Conservation (phyloP, 1,140 invertebrate species). For the Hycleus phaleratus region DNA sequence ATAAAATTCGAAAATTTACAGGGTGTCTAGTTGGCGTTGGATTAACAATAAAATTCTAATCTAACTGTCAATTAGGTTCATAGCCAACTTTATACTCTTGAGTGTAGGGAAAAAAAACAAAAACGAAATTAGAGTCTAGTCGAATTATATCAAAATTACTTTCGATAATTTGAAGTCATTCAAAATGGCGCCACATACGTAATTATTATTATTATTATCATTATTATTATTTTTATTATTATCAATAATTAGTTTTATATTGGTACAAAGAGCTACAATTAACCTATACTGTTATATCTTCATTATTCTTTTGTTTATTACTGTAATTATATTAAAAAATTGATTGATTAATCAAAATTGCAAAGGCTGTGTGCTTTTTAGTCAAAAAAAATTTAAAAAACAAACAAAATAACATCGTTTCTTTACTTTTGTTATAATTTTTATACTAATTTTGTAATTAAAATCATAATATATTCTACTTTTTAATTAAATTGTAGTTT, state of each 20-base stretch:
- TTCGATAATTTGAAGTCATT: no score
- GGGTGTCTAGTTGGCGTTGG: no score
- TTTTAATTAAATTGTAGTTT: background rate
- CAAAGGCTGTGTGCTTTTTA: slow-evolving; percentile 20
- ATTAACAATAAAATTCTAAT: no score
- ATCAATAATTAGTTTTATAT: background rate
- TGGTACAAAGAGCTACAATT: background rate
- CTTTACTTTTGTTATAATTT: slow-evolving; percentile 22
- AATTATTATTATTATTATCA: background rate
- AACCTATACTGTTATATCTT: background rate
- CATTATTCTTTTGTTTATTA: background rate
- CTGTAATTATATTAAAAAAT: background rate
- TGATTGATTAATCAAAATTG: slow-evolving; percentile 11
- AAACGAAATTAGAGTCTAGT: no score
- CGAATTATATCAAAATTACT: no score
- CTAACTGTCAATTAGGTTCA: no score
- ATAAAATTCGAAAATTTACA: no score
- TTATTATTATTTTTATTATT: background rate
- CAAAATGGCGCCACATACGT: background rate
- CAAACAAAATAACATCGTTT: background rate
- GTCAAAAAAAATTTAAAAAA: slow-evolving; percentile 12
- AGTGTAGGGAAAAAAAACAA: no score
- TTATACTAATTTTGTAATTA: background rate
- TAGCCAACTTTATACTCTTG: no score
- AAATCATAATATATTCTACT: slow-evolving; percentile 11